Evolutionary conservation across 2,888 invertebrate species (phyloP).

Genomic region (Incurvaria masculella): DNA sequence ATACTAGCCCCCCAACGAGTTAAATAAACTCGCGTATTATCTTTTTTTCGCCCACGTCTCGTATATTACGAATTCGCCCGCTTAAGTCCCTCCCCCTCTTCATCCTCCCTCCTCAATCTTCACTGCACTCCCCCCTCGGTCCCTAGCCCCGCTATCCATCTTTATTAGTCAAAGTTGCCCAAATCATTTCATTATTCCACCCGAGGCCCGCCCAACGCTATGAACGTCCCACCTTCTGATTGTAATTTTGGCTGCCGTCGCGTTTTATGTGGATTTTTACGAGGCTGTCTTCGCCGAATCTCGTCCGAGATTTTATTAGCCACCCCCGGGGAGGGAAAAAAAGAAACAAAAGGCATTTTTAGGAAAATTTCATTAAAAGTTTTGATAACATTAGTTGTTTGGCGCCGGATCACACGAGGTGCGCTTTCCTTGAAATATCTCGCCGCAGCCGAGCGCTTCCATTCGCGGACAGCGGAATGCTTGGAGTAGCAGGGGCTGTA

Average conservation of each 20-base stretch:
- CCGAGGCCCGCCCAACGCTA: background rate
- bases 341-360: conserved; percentile 19
- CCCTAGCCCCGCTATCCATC: too few species aligned
- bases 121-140: too few species aligned
- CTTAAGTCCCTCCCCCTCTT: too few species aligned
- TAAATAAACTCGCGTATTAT: too few species aligned
- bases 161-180: too few species aligned
- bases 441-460: background rate
- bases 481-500: too few species aligned
- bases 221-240: background rate
- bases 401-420: background rate
- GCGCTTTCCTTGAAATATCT: background rate
- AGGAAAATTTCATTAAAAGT: conserved; percentile 51
- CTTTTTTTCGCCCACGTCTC: too few species aligned
- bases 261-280: background rate
- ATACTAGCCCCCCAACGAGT: too few species aligned
- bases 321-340: background rate
- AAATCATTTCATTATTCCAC: background rate
- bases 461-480: too few species aligned
- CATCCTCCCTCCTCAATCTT: too few species aligned
- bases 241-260: background rate
- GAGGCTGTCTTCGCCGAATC: background rate
- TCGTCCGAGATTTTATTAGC: background rate
- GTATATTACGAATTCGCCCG: too few species aligned
- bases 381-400: conserved; percentile 41